Evolutionary conservation across 2,113 vertebrate genomes (phyloP).

Genomic region (Ameiurus melas): DNA sequence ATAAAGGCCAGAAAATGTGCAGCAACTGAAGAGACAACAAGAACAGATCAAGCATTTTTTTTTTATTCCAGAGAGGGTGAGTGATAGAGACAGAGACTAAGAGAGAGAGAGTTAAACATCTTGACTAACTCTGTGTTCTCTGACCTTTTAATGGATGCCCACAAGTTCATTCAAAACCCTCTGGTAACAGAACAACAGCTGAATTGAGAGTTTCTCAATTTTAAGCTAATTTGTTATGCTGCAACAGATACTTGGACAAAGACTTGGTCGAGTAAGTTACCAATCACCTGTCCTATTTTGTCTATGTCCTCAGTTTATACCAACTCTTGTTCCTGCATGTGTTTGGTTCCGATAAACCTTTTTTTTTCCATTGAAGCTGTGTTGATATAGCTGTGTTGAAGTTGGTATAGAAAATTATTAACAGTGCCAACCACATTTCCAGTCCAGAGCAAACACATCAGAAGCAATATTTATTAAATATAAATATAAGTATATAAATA

Average conservation of each 20-base stretch:
- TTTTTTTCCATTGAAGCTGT: not conserved
- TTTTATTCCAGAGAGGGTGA: not conserved
- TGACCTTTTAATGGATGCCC: not conserved
- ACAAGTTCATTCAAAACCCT: not conserved
- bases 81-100: not conserved
- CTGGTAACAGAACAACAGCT: not conserved
- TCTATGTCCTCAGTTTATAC: not conserved
- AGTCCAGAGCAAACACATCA: not conserved
- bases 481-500: not conserved
- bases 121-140: not conserved
- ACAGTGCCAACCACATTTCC: not conserved
- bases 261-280: not conserved
- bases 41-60: not conserved
- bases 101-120: not conserved
- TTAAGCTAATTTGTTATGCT: not conserved
- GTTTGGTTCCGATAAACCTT: not conserved
- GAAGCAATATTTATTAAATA: not conserved
- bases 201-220: not conserved
- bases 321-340: not conserved
- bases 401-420: not conserved
- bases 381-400: too few relatives aligned
- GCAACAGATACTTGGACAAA: not conserved
- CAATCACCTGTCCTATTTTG: not conserved
- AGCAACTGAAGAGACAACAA: not conserved
- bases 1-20: slow-evolving; percentile 1